Evolutionary conservation across 2,113 vertebrate genomes (phyloP), one percentile per base, ranked within the genome.

Genomic region (Tiliqua scincoides): DNA sequence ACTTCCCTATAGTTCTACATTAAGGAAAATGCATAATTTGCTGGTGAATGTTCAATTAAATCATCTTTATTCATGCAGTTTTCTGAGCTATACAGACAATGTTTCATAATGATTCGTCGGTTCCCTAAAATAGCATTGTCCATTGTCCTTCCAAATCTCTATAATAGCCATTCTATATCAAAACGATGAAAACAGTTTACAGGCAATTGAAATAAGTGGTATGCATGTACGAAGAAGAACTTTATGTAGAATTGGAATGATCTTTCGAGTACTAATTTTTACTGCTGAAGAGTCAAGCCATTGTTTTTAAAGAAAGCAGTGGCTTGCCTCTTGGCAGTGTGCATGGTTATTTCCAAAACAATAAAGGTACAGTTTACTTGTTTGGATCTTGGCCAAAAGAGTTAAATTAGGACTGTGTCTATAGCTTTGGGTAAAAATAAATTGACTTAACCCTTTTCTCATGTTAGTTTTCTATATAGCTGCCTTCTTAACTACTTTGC

Each of bases 111-210:
- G 7, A 78, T 89, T 0, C 9, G 0, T 72, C 32, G 25, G 21
- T 61, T 43, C n/a, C 30, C 57, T 70, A 71, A 87, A 77, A 83
- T 83, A 87, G 67, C 30, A n/a, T 57, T 43, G 25, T 61, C 63
- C 54, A 77, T 83, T 83, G 86, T 76, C 40, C 5, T 21, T 11
- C 63, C 18, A 74, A 72, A 89, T 52, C 21, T 89, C 35, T 67
- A 0, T 65, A 0, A 86, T n/a, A 52, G 30, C 11, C 2, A 70
- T 14, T 0, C n/a, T 57, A 57, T 82, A 87, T 57, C 23, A 75
- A 25, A 57, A 61, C 67, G 57, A 52, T 80, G 48, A 57, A 57
- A 85, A 2, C 2, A 78, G 35, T 65, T 87, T 85, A 17, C 0
- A 20, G 25, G 21, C 43, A 57, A 57, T 77, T 37, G 6, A 32